A percentile compares a stretch with the other conserved stretches of the same genome.
Conservation (phyloP, 1,140 invertebrate genomes). For the Atta colombica region DNA sequence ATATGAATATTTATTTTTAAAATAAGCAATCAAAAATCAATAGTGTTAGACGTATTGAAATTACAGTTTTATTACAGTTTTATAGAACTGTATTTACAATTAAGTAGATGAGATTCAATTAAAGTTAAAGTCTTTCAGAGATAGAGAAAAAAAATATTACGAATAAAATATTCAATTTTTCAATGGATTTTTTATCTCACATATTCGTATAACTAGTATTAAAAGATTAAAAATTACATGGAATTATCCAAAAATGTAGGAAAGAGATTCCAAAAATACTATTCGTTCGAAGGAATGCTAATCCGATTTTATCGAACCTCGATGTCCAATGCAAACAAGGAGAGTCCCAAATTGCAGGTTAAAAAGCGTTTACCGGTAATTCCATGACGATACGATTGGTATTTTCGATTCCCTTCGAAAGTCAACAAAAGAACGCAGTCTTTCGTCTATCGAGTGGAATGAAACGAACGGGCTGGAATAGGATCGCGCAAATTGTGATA, state of each 20-base stretch:
- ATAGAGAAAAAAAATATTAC: no score
- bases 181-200: neutral
- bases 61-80: neutral
- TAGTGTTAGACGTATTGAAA: neutral
- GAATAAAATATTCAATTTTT: neutral
- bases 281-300: neutral
- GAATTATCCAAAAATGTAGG: neutral
- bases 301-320: conserved; percentile 21
- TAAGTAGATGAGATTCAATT: neutral
- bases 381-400: neutral
- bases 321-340: neutral
- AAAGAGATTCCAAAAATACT: conserved; percentile 34
- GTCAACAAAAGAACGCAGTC: neutral
- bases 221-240: neutral
- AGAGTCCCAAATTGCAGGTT: neutral
- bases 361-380: conserved; percentile 29
- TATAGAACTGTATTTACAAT: neutral
- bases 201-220: neutral
- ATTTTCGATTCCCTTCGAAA: conserved; percentile 23
- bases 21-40: neutral
- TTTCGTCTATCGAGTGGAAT: neutral
- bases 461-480: neutral
- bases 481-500: neutral
- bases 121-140: neutral
- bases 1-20: conserved; percentile 4